Conservation (phyloP, 1,140 invertebrate genomes). For the Zaprionus capensis region DNA sequence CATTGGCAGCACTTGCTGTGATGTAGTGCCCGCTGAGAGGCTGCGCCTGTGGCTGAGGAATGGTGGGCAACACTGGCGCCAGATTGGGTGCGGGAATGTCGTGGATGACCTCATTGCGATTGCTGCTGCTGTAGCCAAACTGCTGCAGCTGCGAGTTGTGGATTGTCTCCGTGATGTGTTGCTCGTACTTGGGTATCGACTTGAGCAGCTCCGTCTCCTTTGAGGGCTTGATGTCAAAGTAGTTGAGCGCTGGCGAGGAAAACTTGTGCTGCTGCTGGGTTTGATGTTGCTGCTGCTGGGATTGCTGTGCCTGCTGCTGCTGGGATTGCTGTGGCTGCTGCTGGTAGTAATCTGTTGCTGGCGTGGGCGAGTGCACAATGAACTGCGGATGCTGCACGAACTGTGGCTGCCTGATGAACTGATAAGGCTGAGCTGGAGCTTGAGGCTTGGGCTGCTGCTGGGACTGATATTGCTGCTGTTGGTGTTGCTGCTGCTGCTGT, state of each 20-base stretch:
- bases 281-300: constrained; percentile 59
- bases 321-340: constrained; percentile 58
- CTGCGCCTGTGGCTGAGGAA: constrained; percentile 35
- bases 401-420: constrained; percentile 80
- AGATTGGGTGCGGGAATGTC: constrained; percentile 80
- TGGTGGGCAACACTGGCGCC: constrained; percentile 44
- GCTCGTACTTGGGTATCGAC: constrained; percentile 90
- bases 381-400: constrained; percentile 57
- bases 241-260: constrained; percentile 54
- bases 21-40: constrained; percentile 49
- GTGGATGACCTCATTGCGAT: constrained; percentile 78
- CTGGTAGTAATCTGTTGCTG: constrained; percentile 76
- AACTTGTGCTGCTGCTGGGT: constrained; percentile 55
- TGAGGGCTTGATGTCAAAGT: constrained; percentile 76
- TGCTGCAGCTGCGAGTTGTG: constrained; percentile 58
- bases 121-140: constrained; percentile 57
- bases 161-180: constrained; percentile 87
- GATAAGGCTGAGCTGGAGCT: constrained; percentile 84
- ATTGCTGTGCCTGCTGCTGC: constrained; percentile 23
- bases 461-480: constrained; percentile 46
- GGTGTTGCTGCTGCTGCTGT: constrained; percentile 68
- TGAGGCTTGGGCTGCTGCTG: constrained; percentile 69
- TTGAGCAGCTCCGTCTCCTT: constrained; percentile 88
- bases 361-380: constrained; percentile 73
- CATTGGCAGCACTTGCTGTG: constrained; percentile 10